Base-by-base conservation (phyloP, 2,797 vertebrate species). In the Chaetodon trifasciatus region DNA sequence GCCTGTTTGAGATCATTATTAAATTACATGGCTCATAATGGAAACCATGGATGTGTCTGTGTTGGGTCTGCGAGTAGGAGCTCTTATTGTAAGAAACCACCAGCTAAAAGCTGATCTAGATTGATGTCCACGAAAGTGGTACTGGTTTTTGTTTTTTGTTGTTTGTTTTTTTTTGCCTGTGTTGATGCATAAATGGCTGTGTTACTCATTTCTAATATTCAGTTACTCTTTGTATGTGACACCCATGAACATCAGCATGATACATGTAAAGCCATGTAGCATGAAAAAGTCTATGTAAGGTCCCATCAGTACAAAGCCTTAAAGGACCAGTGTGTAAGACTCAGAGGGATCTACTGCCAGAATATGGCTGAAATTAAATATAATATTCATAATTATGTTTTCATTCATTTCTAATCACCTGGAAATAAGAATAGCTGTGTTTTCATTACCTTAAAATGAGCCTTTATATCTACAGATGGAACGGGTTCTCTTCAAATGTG, bases 11-110 rank as follows among this genome's bases (percentile, higher is more conserved):
- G 83, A 74, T 70, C 35, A 63, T 92, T 90, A 94, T 93, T 93
- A 78, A 92, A 93, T 94, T 88, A 94, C 88, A 91, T 44, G 85
- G 75, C 71, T 83, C 71, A 84, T 93, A 94, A 94, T 93, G 86
- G 78, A 88, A 93, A 94, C 89, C 93, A 92, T 88, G 85, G 81
- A 83, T 76, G 76, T 73, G 86, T 91, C 86, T 94, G 89, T 76
- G 83, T 89, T 82, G 72, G 80, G 74, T 86, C 83, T 88, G 39
- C 76, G 87, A 86, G 84, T 58, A 76, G 68, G 72, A 83, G 76
- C 81, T 83, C 84, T 86, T 87, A 72, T 83, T 80, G 78, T 85
- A 89, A 32, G 8, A 86, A 87, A 85, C 89, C 80, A 39, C 76
- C 49, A 71, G 80, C 72, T 81, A 58, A 74, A 50, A 61, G 56